Conservation (phyloP, 2,797 vertebrate genomes). For the Tragelaphus eurycerus region DNA sequence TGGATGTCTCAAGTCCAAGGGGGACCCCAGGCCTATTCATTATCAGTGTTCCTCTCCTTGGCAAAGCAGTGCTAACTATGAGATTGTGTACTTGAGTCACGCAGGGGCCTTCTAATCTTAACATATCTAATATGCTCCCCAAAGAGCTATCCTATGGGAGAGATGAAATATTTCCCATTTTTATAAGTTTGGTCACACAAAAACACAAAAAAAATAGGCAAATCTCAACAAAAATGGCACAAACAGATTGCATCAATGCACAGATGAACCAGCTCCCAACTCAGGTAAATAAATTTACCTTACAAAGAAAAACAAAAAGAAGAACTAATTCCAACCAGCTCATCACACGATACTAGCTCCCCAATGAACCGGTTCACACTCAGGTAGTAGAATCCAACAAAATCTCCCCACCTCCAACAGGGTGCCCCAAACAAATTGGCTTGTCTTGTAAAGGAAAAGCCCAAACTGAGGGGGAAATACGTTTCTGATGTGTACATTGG, state of each 20-base stretch:
- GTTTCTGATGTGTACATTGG: background rate
- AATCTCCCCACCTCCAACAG: background rate
- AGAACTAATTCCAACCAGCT: background rate
- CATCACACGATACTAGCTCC: background rate
- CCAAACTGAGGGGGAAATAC: background rate
- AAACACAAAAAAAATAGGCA: background rate
- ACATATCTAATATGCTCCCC: background rate
- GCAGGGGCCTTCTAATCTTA: no score
- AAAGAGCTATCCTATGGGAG: background rate
- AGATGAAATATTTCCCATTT: background rate
- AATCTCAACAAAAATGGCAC: background rate
- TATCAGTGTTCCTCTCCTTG: no score
- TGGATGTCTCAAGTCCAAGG: no score
- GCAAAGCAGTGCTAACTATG: no score
- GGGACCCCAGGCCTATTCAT: no score
- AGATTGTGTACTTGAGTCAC: no score
- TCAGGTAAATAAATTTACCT: background rate
- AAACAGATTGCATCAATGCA: background rate
- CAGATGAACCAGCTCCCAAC: background rate
- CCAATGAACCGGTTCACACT: background rate
- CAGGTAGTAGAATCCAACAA: background rate
- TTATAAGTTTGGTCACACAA: background rate
- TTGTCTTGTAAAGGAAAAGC: background rate
- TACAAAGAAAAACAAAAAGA: background rate
- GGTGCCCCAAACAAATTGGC: background rate